Evolutionary conservation across 2,797 vertebrate genomes (phyloP).

Genomic region (Sebastes baramenuke): DNA sequence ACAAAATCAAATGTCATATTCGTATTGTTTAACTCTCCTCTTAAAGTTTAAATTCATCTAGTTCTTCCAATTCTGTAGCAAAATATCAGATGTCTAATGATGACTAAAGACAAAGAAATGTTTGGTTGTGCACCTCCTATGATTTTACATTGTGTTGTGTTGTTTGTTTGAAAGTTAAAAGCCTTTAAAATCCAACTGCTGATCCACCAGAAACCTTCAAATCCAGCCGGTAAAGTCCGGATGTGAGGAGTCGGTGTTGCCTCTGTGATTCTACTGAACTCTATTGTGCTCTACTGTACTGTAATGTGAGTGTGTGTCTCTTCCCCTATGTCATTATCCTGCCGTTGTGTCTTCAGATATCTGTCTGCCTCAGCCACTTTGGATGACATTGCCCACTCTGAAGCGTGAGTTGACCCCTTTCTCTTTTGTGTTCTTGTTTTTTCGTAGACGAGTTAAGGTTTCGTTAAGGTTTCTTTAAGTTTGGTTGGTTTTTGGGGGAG

Average conservation of each 20-base stretch:
- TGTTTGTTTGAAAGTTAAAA: background rate
- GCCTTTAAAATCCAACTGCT: background rate
- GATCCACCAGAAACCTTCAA: background rate
- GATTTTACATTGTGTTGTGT: background rate
- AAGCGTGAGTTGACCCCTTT: conserved; percentile 87
- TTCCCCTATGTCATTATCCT: conserved; percentile 72
- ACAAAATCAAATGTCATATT: background rate
- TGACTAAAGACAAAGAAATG: background rate
- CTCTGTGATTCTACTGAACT: background rate
- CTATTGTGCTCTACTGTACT: conserved; percentile 23
- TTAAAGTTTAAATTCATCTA: background rate
- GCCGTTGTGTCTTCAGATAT: conserved; percentile 92
- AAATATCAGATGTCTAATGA: background rate
- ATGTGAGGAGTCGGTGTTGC: background rate
- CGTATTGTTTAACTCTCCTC: background rate
- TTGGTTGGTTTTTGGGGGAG: conserved; percentile 4
- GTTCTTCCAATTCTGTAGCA: background rate
- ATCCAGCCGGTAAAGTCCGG: too few relatives aligned
- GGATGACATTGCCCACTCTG: conserved; percentile 91
- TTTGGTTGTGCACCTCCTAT: background rate
- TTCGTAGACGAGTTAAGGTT: conserved; percentile 23
- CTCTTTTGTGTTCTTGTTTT: conserved; percentile 47
- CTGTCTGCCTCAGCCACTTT: conserved; percentile 90
- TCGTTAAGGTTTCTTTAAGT: conserved; percentile 18
- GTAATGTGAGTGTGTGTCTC: conserved; percentile 53